Conservation (phyloP, 2,888 invertebrate genomes). For the Hirtodrosophila histrioides region DNA sequence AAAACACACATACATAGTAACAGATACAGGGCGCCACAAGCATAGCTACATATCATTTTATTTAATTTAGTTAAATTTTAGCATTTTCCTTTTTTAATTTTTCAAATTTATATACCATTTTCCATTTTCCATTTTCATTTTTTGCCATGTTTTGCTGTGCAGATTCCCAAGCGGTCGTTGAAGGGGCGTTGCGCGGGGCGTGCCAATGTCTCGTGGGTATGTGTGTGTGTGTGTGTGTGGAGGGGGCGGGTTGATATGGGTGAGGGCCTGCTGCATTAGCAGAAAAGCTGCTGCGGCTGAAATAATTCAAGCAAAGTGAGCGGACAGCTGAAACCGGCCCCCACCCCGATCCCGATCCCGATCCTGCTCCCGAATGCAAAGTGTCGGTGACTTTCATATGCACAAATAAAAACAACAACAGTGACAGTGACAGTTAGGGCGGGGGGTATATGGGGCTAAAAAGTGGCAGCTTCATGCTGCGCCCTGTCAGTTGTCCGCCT, state of each 20-base stretch:
- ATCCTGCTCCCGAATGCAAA: slow-evolving; percentile 39
- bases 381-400: slow-evolving; percentile 56
- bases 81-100: slow-evolving; percentile 53
- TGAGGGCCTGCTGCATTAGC: slow-evolving; percentile 51
- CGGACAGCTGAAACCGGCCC: slow-evolving; percentile 38
- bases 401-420: slow-evolving; percentile 33
- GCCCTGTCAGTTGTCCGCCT: slow-evolving; percentile 6
- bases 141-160: slow-evolving; percentile 29
- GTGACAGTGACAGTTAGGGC: slow-evolving; percentile 1
- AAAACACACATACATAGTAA: slow-evolving; percentile 1
- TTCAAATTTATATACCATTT: slow-evolving; percentile 71
- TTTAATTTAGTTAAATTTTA: slow-evolving; percentile 73
- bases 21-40: slow-evolving; percentile 2
- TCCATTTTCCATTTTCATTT: slow-evolving; percentile 44
- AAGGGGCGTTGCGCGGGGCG: slow-evolving; percentile 3
- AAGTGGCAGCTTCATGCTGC: background rate
- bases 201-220: slow-evolving; percentile 5
- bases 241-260: no score
- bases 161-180: slow-evolving; percentile 54
- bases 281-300: slow-evolving; percentile 46
- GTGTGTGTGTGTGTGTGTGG: slow-evolving; percentile 9
- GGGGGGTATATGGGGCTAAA: no score
- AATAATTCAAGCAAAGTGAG: slow-evolving; percentile 53
- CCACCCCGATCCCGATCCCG: slow-evolving; percentile 6
- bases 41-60: slow-evolving; percentile 55